These are phyloP conservation scores for Fissipunctia ypsillon DNA, from an alignment of 2,888 invertebrate species.

Conservation along the genomic window DNA sequence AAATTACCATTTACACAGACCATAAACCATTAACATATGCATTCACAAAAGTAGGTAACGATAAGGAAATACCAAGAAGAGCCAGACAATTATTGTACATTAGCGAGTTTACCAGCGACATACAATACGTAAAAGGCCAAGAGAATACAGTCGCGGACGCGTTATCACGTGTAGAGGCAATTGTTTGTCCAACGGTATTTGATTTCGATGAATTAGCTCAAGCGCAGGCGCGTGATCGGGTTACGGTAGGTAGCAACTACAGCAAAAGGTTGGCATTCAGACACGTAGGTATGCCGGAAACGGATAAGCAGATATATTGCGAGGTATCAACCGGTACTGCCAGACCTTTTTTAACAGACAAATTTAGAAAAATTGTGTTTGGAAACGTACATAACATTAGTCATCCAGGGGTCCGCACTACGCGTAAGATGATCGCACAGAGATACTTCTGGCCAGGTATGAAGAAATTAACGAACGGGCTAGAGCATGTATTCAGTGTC, in stretches of 20 bases:
- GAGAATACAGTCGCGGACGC: background rate
- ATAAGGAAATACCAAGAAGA: background rate
- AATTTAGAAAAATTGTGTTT: background rate
- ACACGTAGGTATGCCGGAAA: background rate
- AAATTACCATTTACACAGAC: background rate
- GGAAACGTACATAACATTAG: background rate
- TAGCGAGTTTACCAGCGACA: background rate
- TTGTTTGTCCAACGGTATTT: background rate
- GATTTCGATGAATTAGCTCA: slow-evolving; percentile 2
- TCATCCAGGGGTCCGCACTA: background rate
- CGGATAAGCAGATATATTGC: background rate
- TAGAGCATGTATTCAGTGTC: background rate
- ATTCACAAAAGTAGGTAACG: background rate
- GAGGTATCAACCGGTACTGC: background rate
- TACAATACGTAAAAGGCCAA: no score
- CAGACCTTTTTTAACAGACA: background rate
- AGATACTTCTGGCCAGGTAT: background rate
- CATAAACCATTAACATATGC: background rate
- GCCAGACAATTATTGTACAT: background rate
- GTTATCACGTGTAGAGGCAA: background rate
- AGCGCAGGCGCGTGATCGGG: background rate
- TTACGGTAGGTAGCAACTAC: background rate
- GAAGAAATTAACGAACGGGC: background rate
- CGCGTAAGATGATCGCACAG: background rate
- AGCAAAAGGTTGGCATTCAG: background rate